phyloP scores from a whole-genome alignment of 2,888 invertebrate genomes.

The Rhynchonema sp. region DNA sequence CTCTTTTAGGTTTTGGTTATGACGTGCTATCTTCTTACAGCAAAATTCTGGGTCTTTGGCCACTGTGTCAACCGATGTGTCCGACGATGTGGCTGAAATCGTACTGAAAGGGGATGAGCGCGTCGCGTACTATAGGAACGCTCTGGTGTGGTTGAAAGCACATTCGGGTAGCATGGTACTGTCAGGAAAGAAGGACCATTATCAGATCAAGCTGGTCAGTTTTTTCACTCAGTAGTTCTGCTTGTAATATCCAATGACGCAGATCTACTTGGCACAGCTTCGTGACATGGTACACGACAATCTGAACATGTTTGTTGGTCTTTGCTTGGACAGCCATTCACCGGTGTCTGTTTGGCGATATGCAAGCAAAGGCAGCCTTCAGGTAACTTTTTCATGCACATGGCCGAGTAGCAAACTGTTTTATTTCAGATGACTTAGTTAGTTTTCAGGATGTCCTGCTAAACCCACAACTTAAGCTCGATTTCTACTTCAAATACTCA shows the following conservation, averaged over 20 bases:
- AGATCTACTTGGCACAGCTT: too few species aligned
- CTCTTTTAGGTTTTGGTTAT: too few species aligned
- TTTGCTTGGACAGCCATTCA: slow-evolving; percentile 1
- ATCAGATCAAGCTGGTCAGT: too few species aligned
- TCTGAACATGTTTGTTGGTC: slow-evolving; percentile 4
- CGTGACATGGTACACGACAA: slow-evolving; percentile 6
- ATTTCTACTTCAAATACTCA: slow-evolving; percentile 7
- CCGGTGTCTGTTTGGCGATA: slow-evolving; percentile 3
- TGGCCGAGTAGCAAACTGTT: background rate
- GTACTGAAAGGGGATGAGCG: slow-evolving; percentile 6
- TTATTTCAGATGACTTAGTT: background rate
- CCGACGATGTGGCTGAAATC: slow-evolving; percentile 7
- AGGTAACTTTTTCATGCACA: too few species aligned
- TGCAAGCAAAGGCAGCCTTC: slow-evolving; percentile 5
- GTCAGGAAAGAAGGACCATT: background rate
- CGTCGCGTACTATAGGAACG: slow-evolving; percentile 1
- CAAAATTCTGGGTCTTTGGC: slow-evolving; percentile 2
- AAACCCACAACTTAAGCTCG: background rate
- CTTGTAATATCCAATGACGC: too few species aligned
- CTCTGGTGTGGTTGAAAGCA: slow-evolving; percentile 5
- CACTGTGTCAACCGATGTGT: slow-evolving; percentile 4
- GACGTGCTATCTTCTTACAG: too few species aligned
- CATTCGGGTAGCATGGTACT: slow-evolving; percentile 1
- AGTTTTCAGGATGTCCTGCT: slow-evolving; percentile 5
- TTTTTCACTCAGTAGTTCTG: too few species aligned